Evolutionary conservation across 2,797 vertebrate genomes (phyloP).

Genomic region (Coregonus sp.): DNA sequence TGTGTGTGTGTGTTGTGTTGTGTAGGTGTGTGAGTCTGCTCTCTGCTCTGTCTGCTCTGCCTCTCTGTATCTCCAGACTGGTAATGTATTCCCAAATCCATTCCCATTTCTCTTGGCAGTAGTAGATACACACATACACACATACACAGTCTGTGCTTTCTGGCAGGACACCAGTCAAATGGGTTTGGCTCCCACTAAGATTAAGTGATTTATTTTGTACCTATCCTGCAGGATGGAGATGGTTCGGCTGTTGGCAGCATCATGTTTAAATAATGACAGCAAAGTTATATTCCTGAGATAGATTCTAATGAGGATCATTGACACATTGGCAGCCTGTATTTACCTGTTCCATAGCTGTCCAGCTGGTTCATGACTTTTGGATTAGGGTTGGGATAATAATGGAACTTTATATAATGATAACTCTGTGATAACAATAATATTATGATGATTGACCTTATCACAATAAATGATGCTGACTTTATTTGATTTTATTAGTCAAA

Average conservation of each 20-base stretch:
- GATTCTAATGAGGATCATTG: not conserved
- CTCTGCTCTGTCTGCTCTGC: not conserved
- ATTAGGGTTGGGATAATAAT: not conserved
- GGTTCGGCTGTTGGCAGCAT: not conserved
- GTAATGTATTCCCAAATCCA: not conserved
- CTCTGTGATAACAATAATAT: not conserved
- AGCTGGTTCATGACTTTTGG: not conserved
- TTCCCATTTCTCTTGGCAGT: not conserved
- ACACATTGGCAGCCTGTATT: not conserved
- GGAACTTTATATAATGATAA: not conserved
- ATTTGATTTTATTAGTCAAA: not conserved
- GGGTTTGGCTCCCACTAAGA: constrained; percentile 5
- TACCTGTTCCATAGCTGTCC: not conserved
- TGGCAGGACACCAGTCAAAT: constrained; percentile 5
- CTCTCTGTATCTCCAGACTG: not conserved
- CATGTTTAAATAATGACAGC: constrained; percentile 1
- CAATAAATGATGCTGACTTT: not conserved
- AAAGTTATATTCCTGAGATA: not conserved
- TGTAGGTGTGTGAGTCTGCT: not conserved
- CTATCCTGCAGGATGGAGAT: not conserved
- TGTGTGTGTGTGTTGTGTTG: not conserved
- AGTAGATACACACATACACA: not conserved
- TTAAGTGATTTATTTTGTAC: constrained; percentile 3
- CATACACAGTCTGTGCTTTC: not conserved
- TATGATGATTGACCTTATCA: not conserved